Evolutionary conservation across 2,888 invertebrate species (phyloP).

Genomic region (Actias luna): DNA sequence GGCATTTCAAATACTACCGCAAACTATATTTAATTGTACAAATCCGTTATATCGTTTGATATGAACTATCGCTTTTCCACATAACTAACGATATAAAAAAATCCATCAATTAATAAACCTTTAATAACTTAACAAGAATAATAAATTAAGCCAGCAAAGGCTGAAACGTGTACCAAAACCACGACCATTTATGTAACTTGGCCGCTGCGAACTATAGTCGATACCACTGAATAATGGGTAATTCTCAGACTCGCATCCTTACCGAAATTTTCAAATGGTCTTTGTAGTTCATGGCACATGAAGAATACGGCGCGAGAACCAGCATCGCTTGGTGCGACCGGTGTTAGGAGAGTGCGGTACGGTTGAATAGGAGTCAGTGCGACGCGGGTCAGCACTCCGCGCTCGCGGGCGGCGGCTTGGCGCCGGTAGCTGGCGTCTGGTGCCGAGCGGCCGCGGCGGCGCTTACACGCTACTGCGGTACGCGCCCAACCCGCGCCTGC

Average conservation of each 20-base stretch:
- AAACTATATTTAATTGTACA: constrained; percentile 55
- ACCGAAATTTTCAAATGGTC: constrained; percentile 36
- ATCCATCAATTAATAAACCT: background rate
- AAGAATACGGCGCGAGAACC: constrained; percentile 47
- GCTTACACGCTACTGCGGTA: constrained; percentile 79
- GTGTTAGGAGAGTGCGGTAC: constrained; percentile 43
- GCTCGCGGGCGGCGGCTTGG: constrained; percentile 51
- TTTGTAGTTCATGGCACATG: constrained; percentile 32
- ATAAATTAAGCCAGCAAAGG: constrained; percentile 18
- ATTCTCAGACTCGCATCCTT: constrained; percentile 36
- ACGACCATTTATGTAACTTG: constrained; percentile 50
- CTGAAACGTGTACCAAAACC: constrained; percentile 36
- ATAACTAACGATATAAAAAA: background rate
- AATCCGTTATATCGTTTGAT: constrained; percentile 44
- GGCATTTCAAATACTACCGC: constrained; percentile 62
- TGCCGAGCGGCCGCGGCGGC: constrained; percentile 73
- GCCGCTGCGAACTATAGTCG: constrained; percentile 1
- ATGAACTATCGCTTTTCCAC: constrained; percentile 20
- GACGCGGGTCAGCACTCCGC: constrained; percentile 52
- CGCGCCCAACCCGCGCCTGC: constrained; percentile 61
- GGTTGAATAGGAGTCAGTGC: constrained; percentile 49
- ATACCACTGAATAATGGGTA: constrained; percentile 20
- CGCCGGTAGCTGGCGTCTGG: constrained; percentile 5
- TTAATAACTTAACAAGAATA: constrained; percentile 20
- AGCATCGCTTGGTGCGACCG: constrained; percentile 42